These are phyloP conservation scores for Nowickia ferox DNA, from an alignment of 2,888 invertebrate species.

Conservation along the genomic window DNA sequence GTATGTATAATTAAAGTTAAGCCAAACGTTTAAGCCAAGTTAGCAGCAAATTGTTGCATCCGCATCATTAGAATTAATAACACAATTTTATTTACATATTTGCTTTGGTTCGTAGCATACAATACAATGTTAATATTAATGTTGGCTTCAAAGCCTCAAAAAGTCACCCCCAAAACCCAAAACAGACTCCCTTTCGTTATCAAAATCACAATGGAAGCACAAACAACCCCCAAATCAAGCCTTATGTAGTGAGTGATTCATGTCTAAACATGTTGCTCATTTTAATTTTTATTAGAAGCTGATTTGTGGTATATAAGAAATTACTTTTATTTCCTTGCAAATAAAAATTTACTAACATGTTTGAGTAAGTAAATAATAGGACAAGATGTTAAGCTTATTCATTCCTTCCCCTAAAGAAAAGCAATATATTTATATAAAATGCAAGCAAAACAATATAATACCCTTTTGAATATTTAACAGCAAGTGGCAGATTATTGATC, in stretches of 20 bases:
- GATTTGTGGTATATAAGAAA: conserved; percentile 32
- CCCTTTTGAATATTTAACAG: conserved; percentile 38
- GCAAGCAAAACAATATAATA: background rate
- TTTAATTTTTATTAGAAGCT: conserved; percentile 45
- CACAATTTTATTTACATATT: background rate
- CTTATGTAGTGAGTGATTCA: conserved; percentile 39
- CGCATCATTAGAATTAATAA: background rate
- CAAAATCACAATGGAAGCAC: background rate
- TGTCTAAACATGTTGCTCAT: conserved; percentile 59
- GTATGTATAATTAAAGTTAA: conserved; percentile 19
- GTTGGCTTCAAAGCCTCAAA: conserved; percentile 25
- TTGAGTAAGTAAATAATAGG: background rate
- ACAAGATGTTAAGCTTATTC: background rate
- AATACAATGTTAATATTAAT: conserved; percentile 30
- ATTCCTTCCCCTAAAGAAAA: conserved; percentile 7
- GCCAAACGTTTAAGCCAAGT: conserved; percentile 1
- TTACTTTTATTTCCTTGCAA: conserved; percentile 35
- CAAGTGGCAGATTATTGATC: conserved; percentile 35
- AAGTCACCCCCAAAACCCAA: conserved; percentile 17
- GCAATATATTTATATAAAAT: conserved; percentile 2
- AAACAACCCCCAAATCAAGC: conserved; percentile 43
- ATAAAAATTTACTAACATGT: conserved; percentile 3
- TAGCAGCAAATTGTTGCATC: conserved; percentile 25
- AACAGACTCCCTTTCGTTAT: background rate
- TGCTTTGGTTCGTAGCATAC: background rate